Evolutionary conservation across 2,888 invertebrate species (phyloP).

Genomic region (Caenorhabditis wallacei): DNA sequence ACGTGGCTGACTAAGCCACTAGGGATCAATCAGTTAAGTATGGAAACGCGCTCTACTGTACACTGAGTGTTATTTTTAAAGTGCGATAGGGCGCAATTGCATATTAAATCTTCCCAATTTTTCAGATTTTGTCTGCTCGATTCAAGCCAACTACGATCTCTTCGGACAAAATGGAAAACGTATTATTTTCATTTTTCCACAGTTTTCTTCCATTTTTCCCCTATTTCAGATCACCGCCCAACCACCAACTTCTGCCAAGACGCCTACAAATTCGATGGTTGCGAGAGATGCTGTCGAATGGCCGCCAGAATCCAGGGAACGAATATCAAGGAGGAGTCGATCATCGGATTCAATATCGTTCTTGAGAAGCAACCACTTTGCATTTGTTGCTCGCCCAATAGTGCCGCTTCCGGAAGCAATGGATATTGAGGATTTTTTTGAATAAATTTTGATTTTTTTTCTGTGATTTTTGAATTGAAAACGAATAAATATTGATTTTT

Average conservation of each 20-base stretch:
- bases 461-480: neutral
- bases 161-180: slow-evolving; percentile 33
- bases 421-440: slow-evolving; percentile 12
- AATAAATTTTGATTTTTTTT: neutral
- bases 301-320: slow-evolving; percentile 46
- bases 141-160: slow-evolving; percentile 52
- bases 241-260: slow-evolving; percentile 45
- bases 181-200: neutral
- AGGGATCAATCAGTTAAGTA: no score
- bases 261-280: slow-evolving; percentile 39
- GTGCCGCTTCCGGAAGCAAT: neutral
- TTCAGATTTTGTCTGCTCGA: slow-evolving; percentile 51
- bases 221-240: slow-evolving; percentile 31
- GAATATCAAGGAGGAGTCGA: slow-evolving; percentile 23
- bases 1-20: no score
- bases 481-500: no score
- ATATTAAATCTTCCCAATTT: neutral
- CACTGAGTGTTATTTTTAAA: no score
- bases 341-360: slow-evolving; percentile 57
- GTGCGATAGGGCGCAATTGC: no score
- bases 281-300: slow-evolving; percentile 57
- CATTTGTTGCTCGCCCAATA: slow-evolving; percentile 58
- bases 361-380: slow-evolving; percentile 44
- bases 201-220: neutral
- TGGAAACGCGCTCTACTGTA: neutral